A percentile compares a stretch with the other conserved stretches of the same genome.
Evolutionary conservation across 2,113 vertebrate species (phyloP).

Genomic region (Malurus cyaneus): DNA sequence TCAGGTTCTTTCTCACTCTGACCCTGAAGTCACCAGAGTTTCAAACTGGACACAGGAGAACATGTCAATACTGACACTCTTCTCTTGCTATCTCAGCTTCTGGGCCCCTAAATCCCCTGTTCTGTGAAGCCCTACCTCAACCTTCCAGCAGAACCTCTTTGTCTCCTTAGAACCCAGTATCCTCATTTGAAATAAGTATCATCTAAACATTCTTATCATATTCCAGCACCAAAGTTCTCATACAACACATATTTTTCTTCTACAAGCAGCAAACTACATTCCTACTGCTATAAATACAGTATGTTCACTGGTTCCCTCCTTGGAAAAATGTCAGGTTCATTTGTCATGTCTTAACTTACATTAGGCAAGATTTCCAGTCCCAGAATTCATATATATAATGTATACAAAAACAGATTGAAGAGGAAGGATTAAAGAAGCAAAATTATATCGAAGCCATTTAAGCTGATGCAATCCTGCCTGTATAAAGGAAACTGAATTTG

Average conservation of each 20-base stretch:
- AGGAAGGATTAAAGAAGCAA: constrained; percentile 51
- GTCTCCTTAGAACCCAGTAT: neutral
- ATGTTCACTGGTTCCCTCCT: constrained; percentile 44
- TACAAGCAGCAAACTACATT: constrained; percentile 41
- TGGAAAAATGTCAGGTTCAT: constrained; percentile 69
- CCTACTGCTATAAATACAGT: constrained; percentile 58
- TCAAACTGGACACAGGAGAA: neutral
- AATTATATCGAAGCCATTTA: constrained; percentile 40
- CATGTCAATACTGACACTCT: neutral
- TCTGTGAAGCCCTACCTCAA: neutral
- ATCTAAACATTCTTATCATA: neutral
- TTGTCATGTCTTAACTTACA: constrained; percentile 62
- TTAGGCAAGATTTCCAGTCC: constrained; percentile 53
- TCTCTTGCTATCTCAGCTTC: neutral
- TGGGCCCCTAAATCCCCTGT: neutral
- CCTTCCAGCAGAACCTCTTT: neutral
- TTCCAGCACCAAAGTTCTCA: neutral
- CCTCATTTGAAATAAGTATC: neutral
- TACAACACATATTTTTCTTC: constrained; percentile 3
- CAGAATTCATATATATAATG: constrained; percentile 39
- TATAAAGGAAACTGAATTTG: constrained; percentile 26
- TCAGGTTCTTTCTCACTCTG: neutral
- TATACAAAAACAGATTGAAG: constrained; percentile 59
- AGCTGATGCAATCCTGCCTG: neutral
- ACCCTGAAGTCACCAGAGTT: neutral